These are phyloP conservation scores for Molothrus ater DNA, from an alignment of 2,797 vertebrate genomes.

Conservation along the genomic window DNA sequence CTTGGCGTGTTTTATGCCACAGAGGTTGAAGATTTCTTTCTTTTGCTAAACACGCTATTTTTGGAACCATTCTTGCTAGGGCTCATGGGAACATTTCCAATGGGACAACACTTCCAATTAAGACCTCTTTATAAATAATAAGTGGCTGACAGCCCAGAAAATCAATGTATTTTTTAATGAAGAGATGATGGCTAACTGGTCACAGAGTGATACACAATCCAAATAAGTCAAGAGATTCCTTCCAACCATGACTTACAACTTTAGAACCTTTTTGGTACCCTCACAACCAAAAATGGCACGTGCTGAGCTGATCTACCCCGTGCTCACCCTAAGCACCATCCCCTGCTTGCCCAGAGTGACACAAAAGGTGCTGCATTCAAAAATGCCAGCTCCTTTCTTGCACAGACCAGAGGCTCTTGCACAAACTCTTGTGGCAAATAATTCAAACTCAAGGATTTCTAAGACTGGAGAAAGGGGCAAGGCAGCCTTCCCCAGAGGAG, in stretches of 20 bases:
- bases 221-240: slow-evolving; percentile 2
- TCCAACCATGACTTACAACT: not conserved
- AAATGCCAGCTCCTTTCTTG: not conserved
- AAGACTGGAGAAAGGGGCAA: not conserved
- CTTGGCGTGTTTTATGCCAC: not conserved
- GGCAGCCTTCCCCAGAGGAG: not conserved
- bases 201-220: not conserved
- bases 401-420: not conserved
- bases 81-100: not conserved
- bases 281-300: not conserved
- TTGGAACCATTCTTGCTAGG: not conserved
- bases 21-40: not conserved
- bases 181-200: not conserved
- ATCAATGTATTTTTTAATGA: not conserved
- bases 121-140: not conserved
- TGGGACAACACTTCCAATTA: slow-evolving; percentile 21
- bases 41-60: not conserved
- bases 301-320: not conserved
- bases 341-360: not conserved
- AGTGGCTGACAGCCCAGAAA: not conserved
- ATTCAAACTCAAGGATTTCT: not conserved
- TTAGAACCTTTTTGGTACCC: not conserved
- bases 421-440: not conserved
- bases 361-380: not conserved
- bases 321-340: not conserved